Base-by-base conservation (phyloP, 2,888 invertebrate genomes). In the Phaedon cochleariae region DNA sequence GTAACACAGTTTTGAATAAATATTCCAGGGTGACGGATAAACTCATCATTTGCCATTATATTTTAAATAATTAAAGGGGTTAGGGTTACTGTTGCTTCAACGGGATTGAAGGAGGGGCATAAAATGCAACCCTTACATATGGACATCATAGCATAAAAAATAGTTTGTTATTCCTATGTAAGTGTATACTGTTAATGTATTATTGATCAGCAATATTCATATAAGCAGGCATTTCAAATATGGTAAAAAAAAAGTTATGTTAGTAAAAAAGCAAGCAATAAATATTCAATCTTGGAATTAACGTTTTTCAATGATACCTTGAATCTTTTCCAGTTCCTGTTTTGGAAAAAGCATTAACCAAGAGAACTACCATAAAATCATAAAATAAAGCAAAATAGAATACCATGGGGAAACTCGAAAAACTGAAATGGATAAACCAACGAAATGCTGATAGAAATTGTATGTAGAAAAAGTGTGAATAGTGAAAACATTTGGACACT, bases 401-500 rank as follows among this genome's bases (percentile, higher is more conserved):
- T 34, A 34, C 34, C 34, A 34, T 34, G 9, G 12, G 34, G n/a
- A n/a, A n/a, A 34, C 2, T 34, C 12, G 10, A 2, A 34, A 10
- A 34, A 10, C 12, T 34, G 34, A 12, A 10, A 34, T 34, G 34
- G 2, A 34, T 10, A 9, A 34, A 34, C 55, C 41, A 5, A 22
- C 9, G 34, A 22, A 41, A 55, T 37, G 41, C 22, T 41, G 41
- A 22, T 17, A 15, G n/a, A 41, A 21, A 55, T 10, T n/a, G 37
- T 9, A 37, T 21, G 21, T 10, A 41, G 15, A 9, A 55, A 18
- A 18, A 55, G 20, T 15, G 9, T 15, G 15, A 55, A 21, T 18
- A 41, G 9, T 55, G n/a, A 5, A 55, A 55, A 55, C 55, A 55
- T 55, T 22, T 18, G 41, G 9, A 54, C 37, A 21, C 20, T 15